phyloP scores from a whole-genome alignment of 2,797 vertebrate genomes.

The Miichthys miiuy region DNA sequence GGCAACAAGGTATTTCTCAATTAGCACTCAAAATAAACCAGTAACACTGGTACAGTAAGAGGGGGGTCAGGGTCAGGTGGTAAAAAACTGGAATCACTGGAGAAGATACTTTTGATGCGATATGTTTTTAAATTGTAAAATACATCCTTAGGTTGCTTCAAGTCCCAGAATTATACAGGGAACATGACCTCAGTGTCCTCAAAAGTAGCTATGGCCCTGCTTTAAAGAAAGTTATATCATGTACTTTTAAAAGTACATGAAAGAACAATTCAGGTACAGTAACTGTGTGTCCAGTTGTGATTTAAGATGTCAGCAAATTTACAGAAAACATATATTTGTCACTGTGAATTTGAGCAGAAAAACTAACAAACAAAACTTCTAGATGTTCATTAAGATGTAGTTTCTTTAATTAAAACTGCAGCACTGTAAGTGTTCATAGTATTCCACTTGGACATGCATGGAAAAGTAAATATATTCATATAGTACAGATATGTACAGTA shows the following conservation, averaged over 20 bases:
- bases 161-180: not conserved
- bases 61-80: no score
- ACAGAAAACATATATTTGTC: slow-evolving; percentile 16
- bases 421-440: slow-evolving; percentile 87
- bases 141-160: not conserved
- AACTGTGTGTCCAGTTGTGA: not conserved
- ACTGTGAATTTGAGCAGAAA: not conserved
- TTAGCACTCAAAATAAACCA: no score
- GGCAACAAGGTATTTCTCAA: no score
- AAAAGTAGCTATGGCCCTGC: not conserved
- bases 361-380: slow-evolving; percentile 23
- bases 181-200: not conserved
- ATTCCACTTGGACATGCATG: slow-evolving; percentile 90
- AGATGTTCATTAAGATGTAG: slow-evolving; percentile 73
- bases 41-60: no score
- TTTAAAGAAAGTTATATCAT: not conserved
- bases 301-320: slow-evolving; percentile 4
- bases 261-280: not conserved
- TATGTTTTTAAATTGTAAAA: not conserved
- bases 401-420: slow-evolving; percentile 89
- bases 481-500: slow-evolving; percentile 90
- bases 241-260: not conserved
- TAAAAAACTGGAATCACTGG: not conserved
- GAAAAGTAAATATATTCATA: slow-evolving; percentile 90
- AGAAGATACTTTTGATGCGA: not conserved